Base-by-base conservation (phyloP, 1,140 invertebrate species). In the Tetramorium simillimum region DNA sequence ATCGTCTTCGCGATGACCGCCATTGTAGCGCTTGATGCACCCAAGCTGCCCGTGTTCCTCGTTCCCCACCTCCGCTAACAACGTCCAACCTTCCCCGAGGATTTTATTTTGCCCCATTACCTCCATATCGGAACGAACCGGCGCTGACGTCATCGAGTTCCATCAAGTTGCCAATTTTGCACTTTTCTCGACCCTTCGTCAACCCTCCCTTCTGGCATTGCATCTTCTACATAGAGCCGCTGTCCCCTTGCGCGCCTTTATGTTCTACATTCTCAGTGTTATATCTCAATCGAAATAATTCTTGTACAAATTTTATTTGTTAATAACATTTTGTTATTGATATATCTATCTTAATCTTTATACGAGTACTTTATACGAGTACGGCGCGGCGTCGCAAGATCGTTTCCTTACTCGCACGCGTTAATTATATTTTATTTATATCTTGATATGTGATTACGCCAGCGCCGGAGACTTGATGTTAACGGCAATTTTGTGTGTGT, bases 71-170 rank as follows among this genome's bases (percentile, higher is more conserved):
- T 5, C 40, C 4, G 24, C 53, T 84, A 84, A 84, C 80, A 84
- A 73, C 67, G 80, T 82, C 67, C 80, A 82, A 84, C 69, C 80
- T 60, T 84, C 70, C 43, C 80, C 80, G 65, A 72, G 62, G 82
- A 89, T 89, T 88, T 89, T 89, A 89, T 89, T 89, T 89, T 89
- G 84, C 77, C 76, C 88, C 88, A 89, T 89, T 89, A 89, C 88
- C 87, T 89, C 70, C 69, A 86, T 85, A 85, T 88, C 81, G 73
- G 88, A 86, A 86, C 87, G 88, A 89, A 63, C 76, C 88, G 70
- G 18, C 60, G 87, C 88, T 86, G 88, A 89, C 78, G 84, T 89
- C 88, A 89, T 89, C 88, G 67, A 58, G 67, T 89, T 49, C 73
- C 82, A 77, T 89, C 81, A 77, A 67, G 67, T 89, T 89, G 87